A percentile compares a stretch with the other conserved stretches of the same genome.
Evolutionary conservation across 1,140 invertebrate genomes (phyloP).

Genomic region (Anthonomus grandis): DNA sequence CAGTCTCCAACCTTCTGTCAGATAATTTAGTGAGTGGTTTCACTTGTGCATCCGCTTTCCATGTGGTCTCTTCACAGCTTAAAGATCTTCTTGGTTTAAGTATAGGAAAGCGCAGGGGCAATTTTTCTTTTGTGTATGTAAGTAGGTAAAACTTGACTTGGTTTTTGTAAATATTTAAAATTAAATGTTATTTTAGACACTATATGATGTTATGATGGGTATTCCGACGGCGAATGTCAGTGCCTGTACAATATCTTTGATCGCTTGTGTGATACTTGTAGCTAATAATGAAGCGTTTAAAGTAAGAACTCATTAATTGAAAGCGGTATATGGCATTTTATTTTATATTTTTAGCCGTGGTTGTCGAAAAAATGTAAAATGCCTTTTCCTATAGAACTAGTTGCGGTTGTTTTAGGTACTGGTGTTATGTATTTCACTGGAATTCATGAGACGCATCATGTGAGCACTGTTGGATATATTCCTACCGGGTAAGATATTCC

Average conservation of each 20-base stretch:
- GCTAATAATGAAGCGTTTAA: slow-evolving; percentile 78
- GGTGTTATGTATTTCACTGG: slow-evolving; percentile 61
- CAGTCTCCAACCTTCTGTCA: slow-evolving; percentile 79
- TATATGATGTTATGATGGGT: slow-evolving; percentile 62
- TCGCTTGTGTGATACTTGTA: slow-evolving; percentile 66
- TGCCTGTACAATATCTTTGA: slow-evolving; percentile 65
- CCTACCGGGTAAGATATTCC: slow-evolving; percentile 80
- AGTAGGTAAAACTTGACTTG: slow-evolving; percentile 23
- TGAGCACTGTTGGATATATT: slow-evolving; percentile 69
- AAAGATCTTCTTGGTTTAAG: slow-evolving; percentile 80
- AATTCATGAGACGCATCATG: slow-evolving; percentile 57
- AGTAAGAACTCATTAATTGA: slow-evolving; percentile 49
- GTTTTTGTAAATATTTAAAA: slow-evolving; percentile 16
- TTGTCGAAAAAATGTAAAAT: slow-evolving; percentile 67
- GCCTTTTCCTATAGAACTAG: slow-evolving; percentile 83
- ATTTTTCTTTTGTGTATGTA: slow-evolving; percentile 71
- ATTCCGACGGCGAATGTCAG: slow-evolving; percentile 62
- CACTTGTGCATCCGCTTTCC: slow-evolving; percentile 84
- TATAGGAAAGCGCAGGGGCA: slow-evolving; percentile 60
- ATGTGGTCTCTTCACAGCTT: slow-evolving; percentile 85
- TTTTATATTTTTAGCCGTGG: slow-evolving; percentile 59
- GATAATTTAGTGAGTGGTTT: slow-evolving; percentile 89
- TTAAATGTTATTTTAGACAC: slow-evolving; percentile 57
- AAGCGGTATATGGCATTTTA: not conserved
- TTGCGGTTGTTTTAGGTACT: slow-evolving; percentile 76